Evolutionary conservation across 1,140 invertebrate genomes (phyloP).

Genomic region (Ruditapes philippinarum): DNA sequence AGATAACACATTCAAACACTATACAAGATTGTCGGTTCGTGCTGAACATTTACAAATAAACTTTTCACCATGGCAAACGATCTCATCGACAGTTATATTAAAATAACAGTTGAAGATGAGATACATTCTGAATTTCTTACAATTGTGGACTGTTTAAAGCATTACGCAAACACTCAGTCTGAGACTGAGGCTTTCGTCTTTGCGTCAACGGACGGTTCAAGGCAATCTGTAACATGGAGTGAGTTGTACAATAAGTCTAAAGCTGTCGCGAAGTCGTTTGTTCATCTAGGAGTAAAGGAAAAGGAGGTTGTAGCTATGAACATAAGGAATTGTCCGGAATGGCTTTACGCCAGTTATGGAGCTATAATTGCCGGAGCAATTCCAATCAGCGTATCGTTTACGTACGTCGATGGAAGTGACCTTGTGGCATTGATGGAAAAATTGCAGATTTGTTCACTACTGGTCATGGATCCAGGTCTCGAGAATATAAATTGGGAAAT

Average conservation of each 20-base stretch:
- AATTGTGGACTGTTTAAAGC: slow-evolving; percentile 16
- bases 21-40: too few relatives aligned
- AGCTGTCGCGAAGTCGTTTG: neutral
- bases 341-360: slow-evolving; percentile 31
- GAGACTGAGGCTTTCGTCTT: slow-evolving; percentile 35
- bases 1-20: too few relatives aligned
- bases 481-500: slow-evolving; percentile 39
- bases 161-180: neutral
- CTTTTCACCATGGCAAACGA: neutral
- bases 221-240: slow-evolving; percentile 7
- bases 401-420: slow-evolving; percentile 46
- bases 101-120: too few relatives aligned
- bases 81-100: slow-evolving; percentile 1
- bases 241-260: slow-evolving; percentile 23
- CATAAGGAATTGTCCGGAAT: slow-evolving; percentile 45
- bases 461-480: slow-evolving; percentile 11
- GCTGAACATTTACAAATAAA: too few relatives aligned
- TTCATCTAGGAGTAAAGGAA: slow-evolving; percentile 11
- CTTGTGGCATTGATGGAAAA: slow-evolving; percentile 36
- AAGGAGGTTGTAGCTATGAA: slow-evolving; percentile 24
- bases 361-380: slow-evolving; percentile 33
- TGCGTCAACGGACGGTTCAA: neutral
- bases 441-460: neutral
- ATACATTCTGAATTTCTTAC: neutral
- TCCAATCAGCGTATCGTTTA: neutral